Base-by-base conservation (phyloP, 2,113 vertebrate genomes). In the Anguilla japonica region DNA sequence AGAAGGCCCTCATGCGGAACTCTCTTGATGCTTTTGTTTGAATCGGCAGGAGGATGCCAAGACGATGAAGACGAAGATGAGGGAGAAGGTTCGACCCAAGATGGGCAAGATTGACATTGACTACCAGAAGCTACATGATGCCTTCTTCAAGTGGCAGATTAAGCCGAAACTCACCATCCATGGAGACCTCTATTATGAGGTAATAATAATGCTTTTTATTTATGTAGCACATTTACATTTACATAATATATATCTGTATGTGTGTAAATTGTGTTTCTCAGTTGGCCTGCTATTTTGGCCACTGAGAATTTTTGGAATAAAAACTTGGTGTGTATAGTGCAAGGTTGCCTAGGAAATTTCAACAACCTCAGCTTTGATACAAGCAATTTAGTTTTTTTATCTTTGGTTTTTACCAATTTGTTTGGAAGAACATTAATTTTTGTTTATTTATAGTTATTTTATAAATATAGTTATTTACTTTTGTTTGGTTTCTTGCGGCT, bases 111-210 rank as follows among this genome's bases (percentile, higher is more conserved):
- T 99, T 0, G 98, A 99, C 91, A 99, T 99, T 0, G 98, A 99
- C 88, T 99, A 99, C 92, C 98, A 99, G 95, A 99, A 99, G 84
- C 96, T 99, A 4, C 98, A 99, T 0, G 98, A 99, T 0, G 98
- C 98, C 71, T 99, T 99, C 95, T 99, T 99, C 94, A 99, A 98
- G 80, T 99, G 98, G 98, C 98, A 99, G 92, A 99, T 97, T 82
- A 99, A 99, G 80, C 97, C 97, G 2, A 98, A 98, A 67, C 96
- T 99, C 84, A 98, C 97, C 22, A 99, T 98, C 89, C 98, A 99
- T 0, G 97, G 98, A 20, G 98, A 99, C 91, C 95, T 99, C 39
- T 99, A 98, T 88, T 99, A 98, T 0, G 97, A 99, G 98, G 98
- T 98, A 85, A 22, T 18, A 14, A 16, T 22, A 67, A 46, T 34